Base-by-base conservation (phyloP, 2,113 vertebrate species). In the Athene cunicularia region DNA sequence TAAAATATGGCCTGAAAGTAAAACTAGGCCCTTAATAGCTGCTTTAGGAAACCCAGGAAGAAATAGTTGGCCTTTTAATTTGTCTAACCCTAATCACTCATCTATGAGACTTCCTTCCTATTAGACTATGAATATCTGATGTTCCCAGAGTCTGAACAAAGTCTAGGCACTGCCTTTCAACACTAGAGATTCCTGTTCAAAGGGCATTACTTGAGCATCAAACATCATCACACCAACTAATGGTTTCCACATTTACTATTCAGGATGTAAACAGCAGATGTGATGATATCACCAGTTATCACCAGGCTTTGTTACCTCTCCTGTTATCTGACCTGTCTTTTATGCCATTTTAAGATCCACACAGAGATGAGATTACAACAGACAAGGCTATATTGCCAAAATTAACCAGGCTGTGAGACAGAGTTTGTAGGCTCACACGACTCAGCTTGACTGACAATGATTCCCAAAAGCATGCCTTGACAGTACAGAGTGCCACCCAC, bases 391-490 rank as follows among this genome's bases (percentile, higher is more conserved):
- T 18, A 50, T 13, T 47, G 39, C 63, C 76, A 87, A 76, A 86
- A 73, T 14, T 20, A 30, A 55, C 13, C 39, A 37, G 28, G 5
- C 39, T 80, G 15, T 24, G 26, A 62, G 58, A 76, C 18, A 62
- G 28, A 39, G 43, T 41, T 88, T 75, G 19, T 41, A 73, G 68
- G 3, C 26, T 80, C 17, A 63, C 3, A 3, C 0, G 0, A 43
- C 39, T 41, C 83, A 73, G 20, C 14, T 56, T 70, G 33, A 83
- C n/a, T 12, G n/a, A 52, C 18, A 45, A n/a, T n/a, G 35, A 63
- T 53, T 83, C 45, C 37, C 53, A 80, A 75, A 83, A 70, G 16
- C 9, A 13, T 33, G 26, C 16, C 67, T 62, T 20, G 50, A 80
- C 35, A 70, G 39, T 12, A 47, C 1, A 3, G 14, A 68, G 32